Evolutionary conservation across 1,140 invertebrate species (phyloP), one percentile per base, ranked within the genome.

Genomic region (Aphidius ervi): DNA sequence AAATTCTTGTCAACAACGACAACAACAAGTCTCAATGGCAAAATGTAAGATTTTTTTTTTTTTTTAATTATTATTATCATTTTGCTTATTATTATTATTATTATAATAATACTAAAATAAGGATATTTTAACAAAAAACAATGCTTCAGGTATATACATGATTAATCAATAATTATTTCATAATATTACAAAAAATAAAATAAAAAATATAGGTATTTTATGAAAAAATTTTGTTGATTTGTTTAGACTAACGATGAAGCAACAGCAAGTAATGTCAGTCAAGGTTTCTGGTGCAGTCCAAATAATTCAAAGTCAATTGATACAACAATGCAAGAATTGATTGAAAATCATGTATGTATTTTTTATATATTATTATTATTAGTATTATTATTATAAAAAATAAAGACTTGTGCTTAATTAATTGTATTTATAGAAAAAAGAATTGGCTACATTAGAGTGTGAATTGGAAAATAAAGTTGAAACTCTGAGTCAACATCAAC

Each of bases 391-490:
- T 31, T 16, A 16, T 16, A 16, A 16, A 16, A 16, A 16, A 16
- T 16, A 16, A 16, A 16, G 16, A 16, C 16, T 16, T 16, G 16
- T 16, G 16, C 16, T 16, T 16, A 16, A 16, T 16, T n/a, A 45
- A 20, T 48, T 46, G 9, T 48, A 40, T 69, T 71, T 75, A 42
- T 69, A 80, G 71, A 82, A 82, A 65, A 80, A 86, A 66, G 86
- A 88, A 70, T 71, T 91, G 56, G 80, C 84, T 43, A 81, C 83
- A 40, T 70, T 90, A 40, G 87, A 90, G 69, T 76, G 79, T 5
- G 83, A 89, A 72, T 64, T 88, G 9, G 81, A 85, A 67, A 82
- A 73, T 9, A 82, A 86, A 54, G 83, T 87, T 39, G 81, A 81
- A 59, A 79, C 81, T 4, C 74, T 88, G n/a, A 83, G 84, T 43